Base-by-base conservation (phyloP, 1,140 invertebrate species). In the Listronotus bonariensis region DNA sequence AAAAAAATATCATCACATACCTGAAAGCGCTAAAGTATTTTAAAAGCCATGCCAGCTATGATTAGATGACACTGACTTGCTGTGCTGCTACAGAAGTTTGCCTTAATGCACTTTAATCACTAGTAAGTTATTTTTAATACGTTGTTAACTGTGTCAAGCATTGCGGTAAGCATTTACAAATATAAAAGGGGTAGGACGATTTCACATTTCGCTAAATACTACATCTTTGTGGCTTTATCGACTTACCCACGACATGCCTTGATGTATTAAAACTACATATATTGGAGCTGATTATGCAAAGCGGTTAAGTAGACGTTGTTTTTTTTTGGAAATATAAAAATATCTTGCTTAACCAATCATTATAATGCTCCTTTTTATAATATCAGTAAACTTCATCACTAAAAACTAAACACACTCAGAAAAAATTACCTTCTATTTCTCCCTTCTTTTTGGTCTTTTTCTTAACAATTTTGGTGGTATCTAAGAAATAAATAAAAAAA, bases 371-470 rank as follows among this genome's bases (percentile, higher is more conserved):
- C 34, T 36, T 36, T 36, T 36, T 10, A 36, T 10, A 36, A 5
- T 36, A 10, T 4, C 34, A 36, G 8, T 36, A 36, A 36, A 36
- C 11, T 12, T 36, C 2, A 36, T 36, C 34, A 36, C 34, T 12
- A 12, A 36, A 55, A 53, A 34, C 51, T 20, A 32, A 17, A 14
- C 48, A n/a, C 15, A 12, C 15, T 20, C 11, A 18, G 11, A 20
- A 26, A 10, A 14, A 56, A 67, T 73, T 65, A 73, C 71, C 71
- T 52, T 68, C 65, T 60, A 45, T 61, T 48, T 73, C 71, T 59
- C 48, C 64, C 59, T 68, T 68, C 64, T 68, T 69, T 69, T 69
- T 68, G 46, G 61, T 58, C 60, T 69, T 66, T 66, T 59, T 71
- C 65, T 67, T 69, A 51, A 67, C 38, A 31, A 69, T 58, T 68